Conservation (phyloP, 2,113 vertebrate species). For the Otus sunia region DNA sequence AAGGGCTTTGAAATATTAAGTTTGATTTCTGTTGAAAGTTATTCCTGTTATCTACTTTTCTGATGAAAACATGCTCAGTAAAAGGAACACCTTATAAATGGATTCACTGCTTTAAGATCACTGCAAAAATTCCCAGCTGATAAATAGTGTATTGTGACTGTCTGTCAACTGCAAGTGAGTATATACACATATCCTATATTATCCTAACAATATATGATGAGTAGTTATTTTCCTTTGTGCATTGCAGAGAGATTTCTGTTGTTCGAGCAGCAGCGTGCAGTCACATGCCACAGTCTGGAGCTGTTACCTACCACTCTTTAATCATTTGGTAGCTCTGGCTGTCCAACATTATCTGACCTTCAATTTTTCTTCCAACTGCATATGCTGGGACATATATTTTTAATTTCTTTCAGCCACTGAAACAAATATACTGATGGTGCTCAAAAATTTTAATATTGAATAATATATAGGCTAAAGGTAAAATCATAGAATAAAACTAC, state of each 20-base stretch:
- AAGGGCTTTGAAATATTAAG: slow-evolving; percentile 42
- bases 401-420: slow-evolving; percentile 18
- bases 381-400: not conserved
- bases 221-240: not conserved
- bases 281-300: not conserved
- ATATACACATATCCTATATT: not conserved
- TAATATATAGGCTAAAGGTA: not conserved
- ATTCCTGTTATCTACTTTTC: not conserved
- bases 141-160: slow-evolving; percentile 3
- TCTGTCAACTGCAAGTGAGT: not conserved
- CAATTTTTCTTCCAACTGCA: not conserved
- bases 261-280: not conserved
- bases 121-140: not conserved
- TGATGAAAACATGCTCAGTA: not conserved
- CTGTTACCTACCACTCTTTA: not conserved
- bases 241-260: not conserved
- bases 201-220: not conserved
- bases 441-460: not conserved
- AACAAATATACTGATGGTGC: not conserved
- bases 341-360: not conserved
- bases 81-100: slow-evolving; percentile 11
- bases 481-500: slow-evolving; percentile 6
- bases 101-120: not conserved
- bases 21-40: slow-evolving; percentile 40
- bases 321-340: not conserved